These are phyloP conservation scores for Cylloceria caligata DNA, from an alignment of 2,888 invertebrate genomes.

Conservation along the genomic window DNA sequence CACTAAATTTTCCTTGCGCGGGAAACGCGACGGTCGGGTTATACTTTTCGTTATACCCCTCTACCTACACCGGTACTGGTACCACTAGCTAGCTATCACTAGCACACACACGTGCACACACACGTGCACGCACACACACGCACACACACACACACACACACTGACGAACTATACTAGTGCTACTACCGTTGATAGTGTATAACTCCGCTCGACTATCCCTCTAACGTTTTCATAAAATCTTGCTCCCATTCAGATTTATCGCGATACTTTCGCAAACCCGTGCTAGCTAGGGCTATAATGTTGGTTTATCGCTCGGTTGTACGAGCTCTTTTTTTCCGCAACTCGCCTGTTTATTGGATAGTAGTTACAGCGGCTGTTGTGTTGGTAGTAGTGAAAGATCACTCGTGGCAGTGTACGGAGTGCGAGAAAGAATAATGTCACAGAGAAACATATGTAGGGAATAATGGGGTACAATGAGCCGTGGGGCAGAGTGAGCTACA, in stretches of 20 bases:
- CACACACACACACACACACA: too few species aligned
- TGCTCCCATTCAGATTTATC: slow-evolving; percentile 61
- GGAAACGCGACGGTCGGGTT: slow-evolving; percentile 55
- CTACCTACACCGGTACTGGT: slow-evolving; percentile 21
- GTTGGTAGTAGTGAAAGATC: neutral
- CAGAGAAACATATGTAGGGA: neutral
- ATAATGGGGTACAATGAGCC: too few species aligned
- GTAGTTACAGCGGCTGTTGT: neutral
- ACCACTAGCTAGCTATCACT: slow-evolving; percentile 12
- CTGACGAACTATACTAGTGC: neutral
- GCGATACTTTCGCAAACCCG: slow-evolving; percentile 60
- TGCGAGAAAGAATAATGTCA: slow-evolving; percentile 12
- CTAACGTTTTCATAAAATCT: slow-evolving; percentile 63
- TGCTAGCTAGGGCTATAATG: slow-evolving; percentile 55
- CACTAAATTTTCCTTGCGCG: slow-evolving; percentile 59
- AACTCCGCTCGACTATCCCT: slow-evolving; percentile 10
- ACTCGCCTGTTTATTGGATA: slow-evolving; percentile 14
- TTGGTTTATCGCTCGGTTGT: slow-evolving; percentile 62
- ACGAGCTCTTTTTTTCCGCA: slow-evolving; percentile 52
- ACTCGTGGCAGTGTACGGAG: neutral
- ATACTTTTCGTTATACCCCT: slow-evolving; percentile 43
- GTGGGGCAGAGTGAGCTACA: too few species aligned
- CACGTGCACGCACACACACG: too few species aligned
- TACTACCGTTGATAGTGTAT: slow-evolving; percentile 27
- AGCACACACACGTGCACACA: too few species aligned